Base-by-base conservation (phyloP, 1,140 invertebrate genomes). In the Chrysomallon squamiferum region DNA sequence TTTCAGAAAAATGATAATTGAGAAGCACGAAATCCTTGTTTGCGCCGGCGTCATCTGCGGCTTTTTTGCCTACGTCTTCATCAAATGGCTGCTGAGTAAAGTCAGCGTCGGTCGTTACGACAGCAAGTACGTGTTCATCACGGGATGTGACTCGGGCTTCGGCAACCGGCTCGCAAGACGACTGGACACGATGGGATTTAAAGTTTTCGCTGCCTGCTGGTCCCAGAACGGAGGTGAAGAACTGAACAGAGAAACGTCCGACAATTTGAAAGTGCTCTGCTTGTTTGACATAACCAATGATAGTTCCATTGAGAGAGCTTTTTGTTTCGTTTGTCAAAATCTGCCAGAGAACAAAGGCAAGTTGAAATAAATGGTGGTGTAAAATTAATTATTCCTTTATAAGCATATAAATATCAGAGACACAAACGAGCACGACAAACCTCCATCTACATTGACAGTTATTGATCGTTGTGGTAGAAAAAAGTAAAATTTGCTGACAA, bases 101-200 rank as follows among this genome's bases (percentile, higher is more conserved):
- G 25, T 49, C 22, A 52, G 30, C 25, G 27, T 67, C 18, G 30
- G 30, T 30, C n/a, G 58, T 9, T 67, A 35, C 56, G 29, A 45
- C 30, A 52, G 52, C 5, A 45, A 49, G 35, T 69, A 71, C 58
- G 83, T 87, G 11, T 66, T 87, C 15, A 82, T 87, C 29, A 85
- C 79, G 52, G 87, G 87, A 3, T 87, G 86, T 73, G 87, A 88
- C 65, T 79, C 81, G 7, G 87, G 87, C n/a, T 87, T 88, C 60
- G 87, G 87, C 27, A 60, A 80, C 33, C 50, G 76, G 20, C 66
- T 86, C 5, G 85, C 86, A 11, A 63, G 79, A 30, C 57, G 75
- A 33, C 74, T 87, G 33, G 80, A 85, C 35, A 25, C 3, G 11
- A 30, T 65, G 20, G 60, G 58, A 1, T 62, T 84, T 60, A 69